phyloP scores from a whole-genome alignment of 2,797 vertebrate genomes.

The Channa striata region DNA sequence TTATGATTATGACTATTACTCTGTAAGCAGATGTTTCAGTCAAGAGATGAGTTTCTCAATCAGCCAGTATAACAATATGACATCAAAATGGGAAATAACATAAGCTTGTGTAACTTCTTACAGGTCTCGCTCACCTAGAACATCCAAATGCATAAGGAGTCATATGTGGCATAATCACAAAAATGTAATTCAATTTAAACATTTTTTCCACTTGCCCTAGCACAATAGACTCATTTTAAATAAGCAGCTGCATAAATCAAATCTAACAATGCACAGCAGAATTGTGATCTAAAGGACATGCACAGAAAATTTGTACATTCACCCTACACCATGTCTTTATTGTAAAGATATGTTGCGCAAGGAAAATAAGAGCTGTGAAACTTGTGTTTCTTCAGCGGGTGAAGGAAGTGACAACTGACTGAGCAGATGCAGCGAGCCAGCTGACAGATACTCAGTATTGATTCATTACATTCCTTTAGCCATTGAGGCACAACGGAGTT shows the following conservation, averaged over 20 bases:
- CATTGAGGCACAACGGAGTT: constrained; percentile 47
- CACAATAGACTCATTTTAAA: background rate
- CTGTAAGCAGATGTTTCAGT: background rate
- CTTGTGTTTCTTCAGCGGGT: constrained; percentile 60
- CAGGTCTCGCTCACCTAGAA: constrained; percentile 7
- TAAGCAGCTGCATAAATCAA: background rate
- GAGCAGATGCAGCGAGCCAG: constrained; percentile 66
- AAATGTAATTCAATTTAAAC: background rate
- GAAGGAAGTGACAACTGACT: constrained; percentile 78
- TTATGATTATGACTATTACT: constrained; percentile 3
- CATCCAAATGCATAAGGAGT: background rate
- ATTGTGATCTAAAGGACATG: background rate
- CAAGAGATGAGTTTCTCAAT: background rate
- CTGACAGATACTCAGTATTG: constrained; percentile 74
- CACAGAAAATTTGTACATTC: constrained; percentile 26
- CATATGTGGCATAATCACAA: background rate
- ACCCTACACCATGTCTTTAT: constrained; percentile 25
- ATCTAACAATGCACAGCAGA: background rate
- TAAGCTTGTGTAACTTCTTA: constrained; percentile 12
- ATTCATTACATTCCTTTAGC: constrained; percentile 67
- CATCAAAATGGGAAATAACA: constrained; percentile 21
- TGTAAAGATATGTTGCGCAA: constrained; percentile 62
- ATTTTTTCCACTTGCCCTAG: background rate
- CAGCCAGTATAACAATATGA: background rate
- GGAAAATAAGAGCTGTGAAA: constrained; percentile 76